Percentiles rank a stretch among this genome's conserved stretches.
Evolutionary conservation across 37 sponge, comb jelly and placozoan genomes (phyloP).

Genomic region (Diacarnus erythraeanus): DNA sequence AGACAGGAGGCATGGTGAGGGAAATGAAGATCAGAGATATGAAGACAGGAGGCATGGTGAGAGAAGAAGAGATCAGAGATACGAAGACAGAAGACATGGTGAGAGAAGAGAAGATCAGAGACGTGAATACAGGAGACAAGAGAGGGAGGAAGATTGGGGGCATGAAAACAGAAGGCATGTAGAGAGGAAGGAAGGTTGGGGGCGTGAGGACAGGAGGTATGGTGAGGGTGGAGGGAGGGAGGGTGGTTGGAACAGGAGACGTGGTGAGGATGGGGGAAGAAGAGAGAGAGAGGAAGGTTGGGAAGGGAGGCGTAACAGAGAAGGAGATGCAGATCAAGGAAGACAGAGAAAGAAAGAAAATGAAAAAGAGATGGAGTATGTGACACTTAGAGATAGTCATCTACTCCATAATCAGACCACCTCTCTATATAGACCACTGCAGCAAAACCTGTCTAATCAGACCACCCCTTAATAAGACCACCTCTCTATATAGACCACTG

Average conservation of each 20-base stretch:
- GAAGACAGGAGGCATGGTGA: neutral
- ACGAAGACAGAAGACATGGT: neutral
- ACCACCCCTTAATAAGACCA: too few species aligned
- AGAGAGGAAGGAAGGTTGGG: neutral
- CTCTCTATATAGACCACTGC: too few species aligned
- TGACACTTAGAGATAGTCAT: neutral
- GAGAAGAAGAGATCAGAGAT: neutral
- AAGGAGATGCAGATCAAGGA: neutral
- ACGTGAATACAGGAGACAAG: neutral
- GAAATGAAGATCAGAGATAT: neutral
- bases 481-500: too few species aligned
- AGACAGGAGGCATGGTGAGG: neutral
- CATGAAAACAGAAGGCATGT: neutral
- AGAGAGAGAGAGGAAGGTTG: neutral
- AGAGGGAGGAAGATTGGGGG: neutral
- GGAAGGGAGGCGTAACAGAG: neutral
- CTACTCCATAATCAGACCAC: too few species aligned
- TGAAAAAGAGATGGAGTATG: neutral
- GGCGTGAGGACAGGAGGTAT: neutral
- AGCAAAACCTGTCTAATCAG: too few species aligned
- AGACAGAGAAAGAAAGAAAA: neutral
- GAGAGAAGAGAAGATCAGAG: neutral
- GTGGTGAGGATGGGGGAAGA: neutral
- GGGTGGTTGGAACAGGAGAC: neutral
- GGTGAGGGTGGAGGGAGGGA: neutral